Evolutionary conservation across 2,888 invertebrate species (phyloP), one percentile per base, ranked within the genome.

Genomic region (Ichneumon xanthorius): DNA sequence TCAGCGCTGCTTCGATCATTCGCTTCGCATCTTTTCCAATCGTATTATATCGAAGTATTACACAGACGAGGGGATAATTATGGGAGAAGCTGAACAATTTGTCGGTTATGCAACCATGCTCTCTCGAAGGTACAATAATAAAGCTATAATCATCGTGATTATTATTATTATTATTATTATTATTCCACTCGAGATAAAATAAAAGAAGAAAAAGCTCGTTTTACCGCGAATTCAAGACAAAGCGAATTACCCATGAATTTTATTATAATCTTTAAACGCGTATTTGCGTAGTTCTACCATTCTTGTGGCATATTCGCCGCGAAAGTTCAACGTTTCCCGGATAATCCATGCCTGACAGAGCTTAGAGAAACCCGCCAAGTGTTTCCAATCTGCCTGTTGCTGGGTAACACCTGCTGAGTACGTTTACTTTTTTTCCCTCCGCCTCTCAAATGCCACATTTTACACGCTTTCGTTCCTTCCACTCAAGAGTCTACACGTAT

Each of bases 1-100:
- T 84, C 76, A 72, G 75, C 84, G 37, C 78, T 48, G 61, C 63
- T 78, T 68, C 19, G 19, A 75, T 81, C 53, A 63, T 83, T 83
- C 73, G 79, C 63, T 73, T 83, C 79, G 78, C 70, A 73, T 68
- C 26, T 78, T 78, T 50, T 61, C 68, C 73, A 50, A 55, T 70
- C 50, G 26, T 80, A 65, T 40, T 14, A 40, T 68, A 61, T 70
- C 16, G 14, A 61, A 48, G 45, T 72, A 78, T 68, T 78, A 22
- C 48, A 61, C 61, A 61, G 40, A 63, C 48, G 50, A 50, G 26
- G 11, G 11, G 63, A 37, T 48, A 45, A 53, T 80, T 80, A 40
- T 33, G 30, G 71, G 45, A 22, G 14, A 26, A 58, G 45, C 26
- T 65, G 81, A 71, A 40, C 70, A 50, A 75, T 37, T 81, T 61